phyloP scores from a whole-genome alignment of 2,113 vertebrate species.

The Scophthalmus maximus region DNA sequence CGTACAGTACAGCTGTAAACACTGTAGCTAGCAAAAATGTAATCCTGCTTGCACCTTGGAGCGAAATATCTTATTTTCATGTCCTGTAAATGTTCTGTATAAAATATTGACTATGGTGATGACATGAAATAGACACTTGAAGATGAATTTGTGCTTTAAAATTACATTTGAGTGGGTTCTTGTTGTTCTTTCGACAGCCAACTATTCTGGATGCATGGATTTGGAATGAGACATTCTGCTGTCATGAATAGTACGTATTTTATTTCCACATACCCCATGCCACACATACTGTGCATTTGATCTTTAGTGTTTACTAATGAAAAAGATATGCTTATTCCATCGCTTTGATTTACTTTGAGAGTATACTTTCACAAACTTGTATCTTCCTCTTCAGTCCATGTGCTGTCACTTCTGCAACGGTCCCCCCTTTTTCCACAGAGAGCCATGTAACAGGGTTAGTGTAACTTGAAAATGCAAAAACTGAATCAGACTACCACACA shows the following conservation, averaged over 20 bases:
- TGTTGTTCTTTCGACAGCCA: no score
- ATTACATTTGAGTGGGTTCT: no score
- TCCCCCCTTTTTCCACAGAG: conserved; percentile 81
- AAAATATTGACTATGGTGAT: no score
- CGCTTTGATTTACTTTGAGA: background rate
- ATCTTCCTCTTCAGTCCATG: conserved; percentile 9
- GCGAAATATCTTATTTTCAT: background rate
- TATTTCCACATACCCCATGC: no score
- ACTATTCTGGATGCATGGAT: no score
- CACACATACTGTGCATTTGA: no score
- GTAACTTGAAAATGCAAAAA: conserved; percentile 83
- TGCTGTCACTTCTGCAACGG: conserved; percentile 22
- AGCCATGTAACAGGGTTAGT: conserved; percentile 78
- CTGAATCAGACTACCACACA: conserved; percentile 69
- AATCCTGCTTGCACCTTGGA: background rate
- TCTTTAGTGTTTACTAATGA: background rate
- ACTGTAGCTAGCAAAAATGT: background rate
- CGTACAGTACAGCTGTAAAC: background rate
- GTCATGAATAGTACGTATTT: no score
- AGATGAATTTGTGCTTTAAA: no score
- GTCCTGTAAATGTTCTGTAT: no score
- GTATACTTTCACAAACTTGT: conserved; percentile 10
- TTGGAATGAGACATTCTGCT: background rate
- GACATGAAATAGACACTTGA: no score
- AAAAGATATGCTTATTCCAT: background rate